phyloP scores from a whole-genome alignment of 2,888 invertebrate genomes.

The Lithophane semibrunnea region DNA sequence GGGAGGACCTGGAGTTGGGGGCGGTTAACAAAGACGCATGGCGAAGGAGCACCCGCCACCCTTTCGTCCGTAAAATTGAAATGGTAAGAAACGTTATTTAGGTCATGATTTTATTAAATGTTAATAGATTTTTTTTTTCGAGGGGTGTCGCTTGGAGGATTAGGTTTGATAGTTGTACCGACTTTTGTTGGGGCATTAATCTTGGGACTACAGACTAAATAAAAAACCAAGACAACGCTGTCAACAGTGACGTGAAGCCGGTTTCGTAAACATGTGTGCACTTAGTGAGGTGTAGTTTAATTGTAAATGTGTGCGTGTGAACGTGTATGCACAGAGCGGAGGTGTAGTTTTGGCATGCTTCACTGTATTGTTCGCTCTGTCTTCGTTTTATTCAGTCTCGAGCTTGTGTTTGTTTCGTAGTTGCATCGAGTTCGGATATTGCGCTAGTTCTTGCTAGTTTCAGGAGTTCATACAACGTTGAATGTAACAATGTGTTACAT shows the following conservation, averaged over 20 bases:
- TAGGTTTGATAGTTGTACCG: slow-evolving; percentile 41
- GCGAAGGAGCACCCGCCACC: slow-evolving; percentile 86
- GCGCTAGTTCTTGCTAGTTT: slow-evolving; percentile 43
- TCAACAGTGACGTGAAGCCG: too few relatives aligned
- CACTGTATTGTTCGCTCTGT: too few relatives aligned
- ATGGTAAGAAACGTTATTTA: slow-evolving; percentile 89
- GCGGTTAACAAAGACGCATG: slow-evolving; percentile 85
- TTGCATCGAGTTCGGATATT: slow-evolving; percentile 37
- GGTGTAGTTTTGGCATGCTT: too few relatives aligned
- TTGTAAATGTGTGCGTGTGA: too few relatives aligned
- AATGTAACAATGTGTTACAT: background rate
- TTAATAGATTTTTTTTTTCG: slow-evolving; percentile 83
- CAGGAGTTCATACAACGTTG: slow-evolving; percentile 1
- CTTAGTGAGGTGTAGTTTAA: too few relatives aligned
- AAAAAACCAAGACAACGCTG: too few relatives aligned
- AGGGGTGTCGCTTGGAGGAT: slow-evolving; percentile 62
- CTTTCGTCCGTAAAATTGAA: slow-evolving; percentile 90
- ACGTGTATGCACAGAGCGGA: too few relatives aligned
- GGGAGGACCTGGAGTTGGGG: slow-evolving; percentile 62
- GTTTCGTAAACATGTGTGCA: too few relatives aligned
- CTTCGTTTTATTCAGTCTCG: too few relatives aligned
- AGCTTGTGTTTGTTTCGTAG: background rate
- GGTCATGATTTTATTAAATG: slow-evolving; percentile 90
- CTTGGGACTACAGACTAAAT: background rate
- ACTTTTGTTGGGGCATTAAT: slow-evolving; percentile 41